These are phyloP conservation scores for Drosophila aldrichi DNA, from an alignment of 2,888 invertebrate genomes.

Conservation along the genomic window DNA sequence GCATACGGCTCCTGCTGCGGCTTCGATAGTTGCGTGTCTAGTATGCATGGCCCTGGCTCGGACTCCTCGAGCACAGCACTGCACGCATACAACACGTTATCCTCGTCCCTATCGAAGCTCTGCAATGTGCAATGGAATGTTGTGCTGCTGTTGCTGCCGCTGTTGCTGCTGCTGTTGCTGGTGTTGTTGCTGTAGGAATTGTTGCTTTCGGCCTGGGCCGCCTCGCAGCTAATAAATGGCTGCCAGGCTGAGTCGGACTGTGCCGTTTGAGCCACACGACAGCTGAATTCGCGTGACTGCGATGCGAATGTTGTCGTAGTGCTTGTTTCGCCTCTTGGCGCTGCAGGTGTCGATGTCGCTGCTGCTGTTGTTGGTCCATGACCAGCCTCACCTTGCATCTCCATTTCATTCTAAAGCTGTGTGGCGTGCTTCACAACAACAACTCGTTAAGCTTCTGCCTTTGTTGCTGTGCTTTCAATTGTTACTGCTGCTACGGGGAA, in stretches of 20 bases:
- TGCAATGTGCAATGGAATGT: constrained; percentile 83
- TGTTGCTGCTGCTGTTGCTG: constrained; percentile 56
- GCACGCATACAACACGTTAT: constrained; percentile 71
- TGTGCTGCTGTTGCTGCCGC: constrained; percentile 27
- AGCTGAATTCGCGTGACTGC: constrained; percentile 60
- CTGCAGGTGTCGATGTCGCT: constrained; percentile 34
- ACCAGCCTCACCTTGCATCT: constrained; percentile 84
- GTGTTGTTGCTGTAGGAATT: constrained; percentile 10
- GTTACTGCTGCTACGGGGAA: neutral
- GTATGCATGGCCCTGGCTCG: constrained; percentile 52
- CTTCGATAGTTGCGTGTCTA: constrained; percentile 77
- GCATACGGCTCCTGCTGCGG: constrained; percentile 76
- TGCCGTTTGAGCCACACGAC: constrained; percentile 69
- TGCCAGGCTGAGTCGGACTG: constrained; percentile 72
- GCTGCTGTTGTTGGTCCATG: constrained; percentile 80
- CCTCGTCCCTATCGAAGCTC: constrained; percentile 63
- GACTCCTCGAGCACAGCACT: constrained; percentile 26
- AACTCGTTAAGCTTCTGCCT: constrained; percentile 28
- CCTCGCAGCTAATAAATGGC: constrained; percentile 75
- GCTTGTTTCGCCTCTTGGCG: constrained; percentile 30
- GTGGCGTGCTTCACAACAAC: constrained; percentile 53
- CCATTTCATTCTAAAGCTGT: constrained; percentile 85
- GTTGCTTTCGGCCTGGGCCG: constrained; percentile 16
- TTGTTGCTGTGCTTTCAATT: constrained; percentile 26
- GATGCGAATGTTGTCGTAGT: constrained; percentile 44